Evolutionary conservation across 2,797 vertebrate species (phyloP), one percentile per base, ranked within the genome.

Genomic region (Mormyrus proboscirostris): DNA sequence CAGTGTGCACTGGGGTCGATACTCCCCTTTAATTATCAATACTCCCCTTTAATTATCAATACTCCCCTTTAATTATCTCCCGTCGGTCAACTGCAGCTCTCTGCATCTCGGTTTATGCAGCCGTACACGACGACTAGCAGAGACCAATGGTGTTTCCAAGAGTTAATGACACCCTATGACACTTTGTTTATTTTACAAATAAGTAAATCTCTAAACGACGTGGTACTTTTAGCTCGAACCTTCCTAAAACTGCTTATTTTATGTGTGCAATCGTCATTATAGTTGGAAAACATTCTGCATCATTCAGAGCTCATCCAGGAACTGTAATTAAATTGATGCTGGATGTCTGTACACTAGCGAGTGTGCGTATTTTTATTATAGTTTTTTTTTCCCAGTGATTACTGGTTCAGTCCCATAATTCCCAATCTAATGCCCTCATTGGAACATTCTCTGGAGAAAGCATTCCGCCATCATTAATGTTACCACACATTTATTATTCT

Each of bases 21-120:
- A 29, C 22, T 73, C 87, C 29, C 62, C 87, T 73, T 73, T 44
- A 88, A 73, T 69, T 88, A 49, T 29, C 47, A 29, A 85, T 88
- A 29, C 22, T 73, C 87, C 29, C 62, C 87, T 73, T 73, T 44
- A 88, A 73, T 69, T 88, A 49, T 29, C 47, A 87, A 59, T 88
- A 49, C 22, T 88, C 87, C 65, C 62, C 87, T 69, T 73, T 44
- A 88, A 73, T 69, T 88, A 50, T 50, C 25, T 73, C 65, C 33
- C 29, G 19, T 8, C 6, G 19, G 76, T 82, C 38, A 82, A 82
- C 76, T 82, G 16, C 76, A 47, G 7, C 76, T 38, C 65, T 33
- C 76, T 4, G 76, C 76, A 47, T 82, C 76, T 82, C 7, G 2
- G 19, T 82, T 82, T 82, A 82, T 47, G 76, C 8, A 47, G 65